Conservation (phyloP, 2,113 vertebrate genomes). For the Hippocampus comes region DNA sequence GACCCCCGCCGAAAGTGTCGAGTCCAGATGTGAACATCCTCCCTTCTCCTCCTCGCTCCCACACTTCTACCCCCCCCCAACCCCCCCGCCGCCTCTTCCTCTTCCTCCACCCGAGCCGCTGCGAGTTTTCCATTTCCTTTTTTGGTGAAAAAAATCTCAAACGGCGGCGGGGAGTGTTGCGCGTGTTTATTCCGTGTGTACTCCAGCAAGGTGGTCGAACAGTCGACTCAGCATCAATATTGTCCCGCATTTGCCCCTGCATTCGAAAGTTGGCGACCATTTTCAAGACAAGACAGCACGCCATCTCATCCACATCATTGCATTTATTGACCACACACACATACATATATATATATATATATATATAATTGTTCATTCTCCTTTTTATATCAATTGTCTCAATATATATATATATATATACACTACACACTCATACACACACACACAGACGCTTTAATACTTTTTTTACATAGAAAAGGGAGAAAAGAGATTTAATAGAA, state of each 20-base stretch:
- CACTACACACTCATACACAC: slow-evolving; percentile 14
- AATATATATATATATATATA: slow-evolving; percentile 26
- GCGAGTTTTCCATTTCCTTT: slow-evolving; percentile 95
- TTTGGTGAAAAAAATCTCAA: slow-evolving; percentile 94
- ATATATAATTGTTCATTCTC: no score
- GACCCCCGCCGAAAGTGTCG: slow-evolving; percentile 73
- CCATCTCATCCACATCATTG: slow-evolving; percentile 32
- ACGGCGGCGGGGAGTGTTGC: slow-evolving; percentile 64
- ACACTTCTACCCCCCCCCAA: slow-evolving; percentile 47
- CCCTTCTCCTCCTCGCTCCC: slow-evolving; percentile 51
- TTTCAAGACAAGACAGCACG: slow-evolving; percentile 22
- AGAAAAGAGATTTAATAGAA: slow-evolving; percentile 12
- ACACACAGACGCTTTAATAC: slow-evolving; percentile 3
- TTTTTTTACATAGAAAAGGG: slow-evolving; percentile 40
- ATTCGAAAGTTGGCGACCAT: background rate
- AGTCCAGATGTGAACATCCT: slow-evolving; percentile 89
- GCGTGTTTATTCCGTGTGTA: slow-evolving; percentile 50
- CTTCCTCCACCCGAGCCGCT: slow-evolving; percentile 54
- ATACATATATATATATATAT: no score
- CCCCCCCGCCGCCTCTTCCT: slow-evolving; percentile 24
- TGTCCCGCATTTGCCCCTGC: no score
- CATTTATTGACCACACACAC: slow-evolving; percentile 72
- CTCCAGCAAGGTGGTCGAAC: slow-evolving; percentile 62
- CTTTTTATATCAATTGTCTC: no score
- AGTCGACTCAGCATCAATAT: slow-evolving; percentile 64